These are phyloP conservation scores for Cryptoblepharus egeriae DNA, from an alignment of 2,797 vertebrate species.

Conservation along the genomic window DNA sequence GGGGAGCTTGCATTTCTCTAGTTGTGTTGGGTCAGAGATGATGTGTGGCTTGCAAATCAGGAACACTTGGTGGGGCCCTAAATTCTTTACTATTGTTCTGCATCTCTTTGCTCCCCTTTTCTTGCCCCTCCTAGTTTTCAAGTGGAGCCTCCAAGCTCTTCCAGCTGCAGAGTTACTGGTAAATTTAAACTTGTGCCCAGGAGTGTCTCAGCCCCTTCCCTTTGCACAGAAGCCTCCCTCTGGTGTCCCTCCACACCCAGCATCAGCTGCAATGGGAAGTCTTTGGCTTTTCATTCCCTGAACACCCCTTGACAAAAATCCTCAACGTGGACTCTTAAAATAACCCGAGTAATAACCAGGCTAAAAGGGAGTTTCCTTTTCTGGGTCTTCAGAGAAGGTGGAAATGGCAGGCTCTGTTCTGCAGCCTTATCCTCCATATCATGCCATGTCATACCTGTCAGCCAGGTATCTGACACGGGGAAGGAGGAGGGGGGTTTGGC, in stretches of 20 bases:
- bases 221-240: not conserved
- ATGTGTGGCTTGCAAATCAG: not conserved
- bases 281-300: not conserved
- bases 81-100: not conserved
- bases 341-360: not conserved
- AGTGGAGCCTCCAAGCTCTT: not conserved
- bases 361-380: not conserved
- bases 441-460: too few species aligned
- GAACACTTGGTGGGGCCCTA: not conserved
- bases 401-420: not conserved
- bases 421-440: too few species aligned
- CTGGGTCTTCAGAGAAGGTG: not conserved
- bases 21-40: not conserved
- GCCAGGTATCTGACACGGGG: too few species aligned
- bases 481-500: too few species aligned
- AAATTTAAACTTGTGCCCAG: slow-evolving; percentile 7
- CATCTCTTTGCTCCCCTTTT: not conserved
- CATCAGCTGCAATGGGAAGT: not conserved
- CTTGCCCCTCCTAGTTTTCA: not conserved
- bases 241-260: not conserved
- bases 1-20: not conserved
- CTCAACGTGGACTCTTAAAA: not conserved
- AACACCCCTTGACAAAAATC: not conserved
- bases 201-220: not conserved
- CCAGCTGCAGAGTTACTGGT: slow-evolving; percentile 14